A percentile compares a stretch with the other conserved stretches of the same genome.
phyloP scores from a whole-genome alignment of 2,888 invertebrate genomes.

The Aspidiotus rigidus region DNA sequence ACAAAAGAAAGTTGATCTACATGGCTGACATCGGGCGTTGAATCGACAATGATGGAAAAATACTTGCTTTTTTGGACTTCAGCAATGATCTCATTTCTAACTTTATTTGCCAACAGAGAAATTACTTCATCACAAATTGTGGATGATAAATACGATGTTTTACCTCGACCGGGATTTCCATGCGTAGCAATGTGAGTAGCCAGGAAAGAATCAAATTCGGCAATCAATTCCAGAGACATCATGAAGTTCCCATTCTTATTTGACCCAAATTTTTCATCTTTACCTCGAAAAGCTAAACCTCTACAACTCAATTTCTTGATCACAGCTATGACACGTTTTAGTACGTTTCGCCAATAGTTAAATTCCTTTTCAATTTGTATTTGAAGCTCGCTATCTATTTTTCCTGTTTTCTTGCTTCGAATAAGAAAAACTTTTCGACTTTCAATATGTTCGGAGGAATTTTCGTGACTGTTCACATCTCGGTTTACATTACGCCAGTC shows the following conservation, averaged over 20 bases:
- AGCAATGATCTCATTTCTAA: not conserved
- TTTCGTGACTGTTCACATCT: conserved; percentile 24
- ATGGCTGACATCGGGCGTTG: conserved; percentile 34
- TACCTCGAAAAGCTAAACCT: conserved; percentile 20
- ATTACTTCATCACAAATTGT: conserved; percentile 28
- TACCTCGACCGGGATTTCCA: conserved; percentile 20
- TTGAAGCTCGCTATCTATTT: conserved; percentile 14
- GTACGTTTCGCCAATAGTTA: too few species aligned
- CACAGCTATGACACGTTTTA: too few species aligned
- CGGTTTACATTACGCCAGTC: conserved; percentile 28
- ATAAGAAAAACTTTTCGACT: not conserved
- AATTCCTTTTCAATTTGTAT: too few species aligned
- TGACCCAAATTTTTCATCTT: conserved; percentile 30
- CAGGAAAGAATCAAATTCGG: conserved; percentile 31
- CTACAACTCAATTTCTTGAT: too few species aligned
- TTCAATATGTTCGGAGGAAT: conserved; percentile 13
- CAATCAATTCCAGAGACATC: conserved; percentile 23
- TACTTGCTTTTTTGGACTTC: conserved; percentile 12
- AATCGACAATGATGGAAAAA: conserved; percentile 27
- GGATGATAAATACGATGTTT: conserved; percentile 18
- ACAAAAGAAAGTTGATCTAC: conserved; percentile 40
- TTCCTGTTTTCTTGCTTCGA: conserved; percentile 11
- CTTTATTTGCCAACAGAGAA: conserved; percentile 17
- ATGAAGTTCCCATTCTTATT: conserved; percentile 26
- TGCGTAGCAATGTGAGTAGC: conserved; percentile 23